These are phyloP conservation scores for Beris chalybata DNA, from an alignment of 2,888 invertebrate species.

Conservation along the genomic window DNA sequence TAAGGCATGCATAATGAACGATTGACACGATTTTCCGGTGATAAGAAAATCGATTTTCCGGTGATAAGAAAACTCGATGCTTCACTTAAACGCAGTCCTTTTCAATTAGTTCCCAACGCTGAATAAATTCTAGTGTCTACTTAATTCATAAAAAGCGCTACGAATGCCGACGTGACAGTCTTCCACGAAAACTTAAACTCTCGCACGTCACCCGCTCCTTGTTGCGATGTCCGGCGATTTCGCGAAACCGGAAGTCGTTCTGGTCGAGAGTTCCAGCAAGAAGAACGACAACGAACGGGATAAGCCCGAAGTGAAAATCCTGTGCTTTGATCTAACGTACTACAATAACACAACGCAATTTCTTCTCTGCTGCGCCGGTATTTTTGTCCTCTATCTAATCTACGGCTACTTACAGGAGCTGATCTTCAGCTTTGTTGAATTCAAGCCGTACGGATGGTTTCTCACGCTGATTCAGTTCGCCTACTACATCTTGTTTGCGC, in stretches of 20 bases:
- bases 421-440: constrained; percentile 87
- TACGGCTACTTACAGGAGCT: constrained; percentile 93
- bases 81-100: too few relatives aligned
- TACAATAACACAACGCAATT: constrained; percentile 72
- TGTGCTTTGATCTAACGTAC: constrained; percentile 73
- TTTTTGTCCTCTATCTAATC: constrained; percentile 84
- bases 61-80: too few relatives aligned
- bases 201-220: too few relatives aligned
- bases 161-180: constrained; percentile 8
- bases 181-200: too few relatives aligned
- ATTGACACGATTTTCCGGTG: too few relatives aligned
- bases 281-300: constrained; percentile 31
- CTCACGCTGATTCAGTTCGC: constrained; percentile 90
- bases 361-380: constrained; percentile 72
- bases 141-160: background rate
- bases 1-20: too few relatives aligned
- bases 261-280: constrained; percentile 39
- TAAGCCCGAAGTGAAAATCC: constrained; percentile 61
- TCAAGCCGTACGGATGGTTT: constrained; percentile 88
- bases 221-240: constrained; percentile 10
- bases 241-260: constrained; percentile 6
- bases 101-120: too few relatives aligned
- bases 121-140: too few relatives aligned
- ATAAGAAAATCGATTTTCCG: too few relatives aligned
- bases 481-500: constrained; percentile 80